These are phyloP conservation scores for Microchrysa polita DNA, from an alignment of 2,888 invertebrate species.

Conservation along the genomic window DNA sequence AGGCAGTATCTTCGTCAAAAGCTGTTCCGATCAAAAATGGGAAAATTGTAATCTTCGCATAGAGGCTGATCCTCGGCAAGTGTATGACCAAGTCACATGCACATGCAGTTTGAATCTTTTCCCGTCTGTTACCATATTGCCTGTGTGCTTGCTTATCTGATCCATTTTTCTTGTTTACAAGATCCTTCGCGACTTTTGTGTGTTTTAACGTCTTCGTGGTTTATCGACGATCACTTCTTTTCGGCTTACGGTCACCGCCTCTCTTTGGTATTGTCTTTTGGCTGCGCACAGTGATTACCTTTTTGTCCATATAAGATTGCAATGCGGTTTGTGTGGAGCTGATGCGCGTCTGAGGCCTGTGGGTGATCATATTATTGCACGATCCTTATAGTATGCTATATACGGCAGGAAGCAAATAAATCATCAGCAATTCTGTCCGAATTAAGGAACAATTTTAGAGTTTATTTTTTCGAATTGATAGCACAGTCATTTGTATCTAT, in stretches of 20 bases:
- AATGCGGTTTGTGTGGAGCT: no score
- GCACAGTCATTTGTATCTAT: no score
- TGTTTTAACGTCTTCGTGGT: slow-evolving; percentile 47
- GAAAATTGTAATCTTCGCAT: background rate
- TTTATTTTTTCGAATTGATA: background rate
- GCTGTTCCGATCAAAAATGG: background rate
- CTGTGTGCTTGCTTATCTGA: slow-evolving; percentile 54
- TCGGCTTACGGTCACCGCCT: slow-evolving; percentile 49
- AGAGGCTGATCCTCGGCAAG: slow-evolving; percentile 17
- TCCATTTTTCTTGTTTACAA: slow-evolving; percentile 54
- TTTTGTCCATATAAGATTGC: background rate
- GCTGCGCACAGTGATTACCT: slow-evolving; percentile 48
- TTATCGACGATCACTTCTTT: slow-evolving; percentile 15
- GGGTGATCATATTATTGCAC: no score
- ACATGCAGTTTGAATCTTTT: background rate
- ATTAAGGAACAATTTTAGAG: background rate
- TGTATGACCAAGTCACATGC: background rate
- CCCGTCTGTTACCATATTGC: background rate
- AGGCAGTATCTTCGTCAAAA: slow-evolving; percentile 7
- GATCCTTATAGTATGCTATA: no score
- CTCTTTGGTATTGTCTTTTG: slow-evolving; percentile 51
- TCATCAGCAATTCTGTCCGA: background rate
- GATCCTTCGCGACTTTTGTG: slow-evolving; percentile 52
- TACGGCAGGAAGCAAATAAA: slow-evolving; percentile 1
- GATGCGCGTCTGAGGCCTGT: no score